Conservation (phyloP, 2,113 vertebrate genomes). For the Lepus americanus region DNA sequence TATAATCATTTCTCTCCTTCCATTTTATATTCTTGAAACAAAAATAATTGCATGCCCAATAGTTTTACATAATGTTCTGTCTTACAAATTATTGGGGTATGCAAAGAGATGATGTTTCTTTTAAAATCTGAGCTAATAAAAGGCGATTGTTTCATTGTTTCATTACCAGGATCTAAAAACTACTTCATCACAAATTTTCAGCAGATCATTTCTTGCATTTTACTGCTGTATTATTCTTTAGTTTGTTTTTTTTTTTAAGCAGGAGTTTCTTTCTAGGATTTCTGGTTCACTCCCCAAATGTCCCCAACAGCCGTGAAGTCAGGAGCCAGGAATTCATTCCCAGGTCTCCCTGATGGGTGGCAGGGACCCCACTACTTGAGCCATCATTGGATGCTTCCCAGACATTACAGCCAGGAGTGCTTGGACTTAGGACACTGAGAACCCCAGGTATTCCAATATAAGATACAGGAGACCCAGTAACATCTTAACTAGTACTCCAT, state of each 20-base stretch:
- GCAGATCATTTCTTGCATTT: background rate
- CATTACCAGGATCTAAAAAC: slow-evolving; percentile 3
- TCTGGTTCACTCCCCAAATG: background rate
- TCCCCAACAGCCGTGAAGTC: too few species aligned
- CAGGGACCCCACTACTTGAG: too few species aligned
- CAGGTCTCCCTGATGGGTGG: too few species aligned
- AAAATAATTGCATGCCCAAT: slow-evolving; percentile 5
- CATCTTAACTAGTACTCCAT: too few species aligned
- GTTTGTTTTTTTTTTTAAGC: background rate
- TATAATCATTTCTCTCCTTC: background rate
- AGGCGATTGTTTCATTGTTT: background rate
- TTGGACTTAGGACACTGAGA: too few species aligned
- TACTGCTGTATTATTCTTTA: background rate
- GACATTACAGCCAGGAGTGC: too few species aligned
- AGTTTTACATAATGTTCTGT: background rate
- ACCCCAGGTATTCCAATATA: too few species aligned
- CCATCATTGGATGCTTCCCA: too few species aligned
- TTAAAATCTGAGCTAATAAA: background rate
- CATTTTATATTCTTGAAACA: background rate
- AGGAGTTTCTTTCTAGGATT: background rate
- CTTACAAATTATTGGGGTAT: background rate
- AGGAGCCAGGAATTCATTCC: too few species aligned
- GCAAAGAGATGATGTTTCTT: background rate
- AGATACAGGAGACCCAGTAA: too few species aligned
- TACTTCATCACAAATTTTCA: background rate